A percentile compares a stretch with the other conserved stretches of the same genome.
These are phyloP conservation scores for Rotaria magnacalcarata DNA, from an alignment of 2,888 invertebrate genomes.

Conservation along the genomic window DNA sequence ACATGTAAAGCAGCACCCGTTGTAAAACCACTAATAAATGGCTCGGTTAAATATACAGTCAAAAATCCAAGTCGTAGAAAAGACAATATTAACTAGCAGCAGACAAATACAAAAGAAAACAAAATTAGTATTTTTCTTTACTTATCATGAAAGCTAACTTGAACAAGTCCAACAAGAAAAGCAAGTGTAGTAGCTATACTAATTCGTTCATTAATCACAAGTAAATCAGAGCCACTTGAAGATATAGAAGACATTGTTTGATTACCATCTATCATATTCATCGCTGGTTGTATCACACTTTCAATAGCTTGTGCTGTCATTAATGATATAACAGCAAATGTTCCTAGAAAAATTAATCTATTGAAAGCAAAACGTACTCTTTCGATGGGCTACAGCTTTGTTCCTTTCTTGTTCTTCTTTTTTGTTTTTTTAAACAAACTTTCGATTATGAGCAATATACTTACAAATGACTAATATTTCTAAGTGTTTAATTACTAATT, in stretches of 20 bases:
- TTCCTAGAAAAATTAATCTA: neutral
- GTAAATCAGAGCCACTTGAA: neutral
- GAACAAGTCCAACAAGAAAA: slow-evolving; percentile 17
- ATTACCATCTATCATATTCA: neutral
- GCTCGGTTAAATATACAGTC: slow-evolving; percentile 55
- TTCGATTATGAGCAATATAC: no score
- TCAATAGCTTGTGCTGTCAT: slow-evolving; percentile 30
- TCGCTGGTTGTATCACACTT: neutral
- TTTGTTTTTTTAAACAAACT: no score
- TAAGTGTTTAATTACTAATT: no score
- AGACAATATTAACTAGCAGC: neutral
- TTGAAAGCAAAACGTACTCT: no score
- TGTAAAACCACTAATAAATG: slow-evolving; percentile 56
- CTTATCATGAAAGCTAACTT: neutral
- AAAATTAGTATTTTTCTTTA: no score
- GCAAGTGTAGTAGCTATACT: neutral
- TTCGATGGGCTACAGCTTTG: no score
- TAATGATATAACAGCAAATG: slow-evolving; percentile 14
- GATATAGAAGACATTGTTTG: neutral
- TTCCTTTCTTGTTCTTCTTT: no score
- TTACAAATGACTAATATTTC: no score
- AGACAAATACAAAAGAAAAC: neutral
- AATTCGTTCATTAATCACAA: neutral
- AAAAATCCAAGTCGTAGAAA: slow-evolving; percentile 54
- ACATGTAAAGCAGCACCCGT: slow-evolving; percentile 55